Evolutionary conservation across 2,113 vertebrate species (phyloP), one percentile per base, ranked within the genome.

Genomic region (Macaca nemestrina): DNA sequence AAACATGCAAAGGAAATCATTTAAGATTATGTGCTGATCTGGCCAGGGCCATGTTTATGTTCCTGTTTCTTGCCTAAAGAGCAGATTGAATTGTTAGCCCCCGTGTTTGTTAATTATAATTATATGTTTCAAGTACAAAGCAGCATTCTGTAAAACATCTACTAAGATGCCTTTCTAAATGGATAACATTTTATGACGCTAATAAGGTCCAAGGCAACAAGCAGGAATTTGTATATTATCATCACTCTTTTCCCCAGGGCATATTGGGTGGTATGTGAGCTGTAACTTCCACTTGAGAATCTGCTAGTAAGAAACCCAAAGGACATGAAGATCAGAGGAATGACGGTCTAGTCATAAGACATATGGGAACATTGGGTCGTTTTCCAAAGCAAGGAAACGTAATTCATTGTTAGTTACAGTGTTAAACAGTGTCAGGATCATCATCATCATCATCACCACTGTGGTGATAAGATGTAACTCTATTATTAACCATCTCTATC

Each of bases 71-170:
- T 87, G 82, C 85, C 67, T 79, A 84, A 96, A 94, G 83, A 95
- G 70, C 55, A 68, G 83, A 88, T 43, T 95, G 93, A 92, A 97
- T 97, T 92, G 94, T 90, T 97, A 97, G 83, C 64, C 45, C 11
- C 11, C 0, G 1, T 90, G 72, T 94, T 97, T 97, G 68, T 87
- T 95, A 88, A 84, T 85, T 96, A 67, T 97, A 97, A 97, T 97
- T 97, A 89, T 43, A 73, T 45, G 85, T 95, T 97, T 96, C 57
- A 94, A 92, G 93, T 83, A 95, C 75, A 97, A 95, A 97, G 81
- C 17, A 79, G 70, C 73, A 73, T 97, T 96, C 93, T 96, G 22
- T 90, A 88, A 89, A 76, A 23, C 93, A 68, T 84, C 93, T 91
- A 57, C 55, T 84, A 32, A 88, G 75, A 82, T 96, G 68, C 52